Evolutionary conservation across 2,113 vertebrate genomes (phyloP), one percentile per base, ranked within the genome.

Genomic region (Chloroceryle aenea): DNA sequence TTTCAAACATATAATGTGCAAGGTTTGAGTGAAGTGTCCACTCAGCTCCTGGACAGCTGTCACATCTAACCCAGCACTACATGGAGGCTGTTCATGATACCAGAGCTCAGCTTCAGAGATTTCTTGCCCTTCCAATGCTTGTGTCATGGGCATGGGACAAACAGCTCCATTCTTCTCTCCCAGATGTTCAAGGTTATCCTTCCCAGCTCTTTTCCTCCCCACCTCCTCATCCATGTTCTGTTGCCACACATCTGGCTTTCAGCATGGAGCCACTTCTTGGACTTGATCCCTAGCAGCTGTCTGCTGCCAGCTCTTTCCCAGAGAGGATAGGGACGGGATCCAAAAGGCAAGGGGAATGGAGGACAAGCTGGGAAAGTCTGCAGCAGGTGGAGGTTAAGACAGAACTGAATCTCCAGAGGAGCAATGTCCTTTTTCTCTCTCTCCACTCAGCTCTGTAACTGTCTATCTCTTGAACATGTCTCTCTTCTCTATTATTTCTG

Each of bases 221-320:
- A 7, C 80, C 91, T 95, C 83, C 91, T 94, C 86, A 84, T 78
- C 89, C 77, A 93, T 0, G 0, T 78, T 85, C 77, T 82, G 38
- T 48, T 93, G 91, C 95, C 94, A 95, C 93, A 95, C 96, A 96
- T 95, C 95, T 96, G 94, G 96, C 93, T 95, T 95, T 86, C 43
- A 90, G 90, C 56, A 96, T 81, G 91, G 88, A 92, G 83, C 96
- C 89, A 90, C 88, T 96, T 93, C 86, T 97, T 96, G 96, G 93
- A 95, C 89, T 58, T 56, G 89, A 92, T 92, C 66, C 88, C 83
- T 71, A 71, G 86, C 92, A 96, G 94, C 91, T 96, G 92, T 92
- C 76, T 95, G 86, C 86, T 95, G 92, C 95, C 95, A 95, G 64
- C 0, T 1, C 45, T 93, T 97, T 95, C 94, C 94, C 94, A 95